Conservation (phyloP, 2,888 invertebrate genomes). For the Mesorhabditis sp. region DNA sequence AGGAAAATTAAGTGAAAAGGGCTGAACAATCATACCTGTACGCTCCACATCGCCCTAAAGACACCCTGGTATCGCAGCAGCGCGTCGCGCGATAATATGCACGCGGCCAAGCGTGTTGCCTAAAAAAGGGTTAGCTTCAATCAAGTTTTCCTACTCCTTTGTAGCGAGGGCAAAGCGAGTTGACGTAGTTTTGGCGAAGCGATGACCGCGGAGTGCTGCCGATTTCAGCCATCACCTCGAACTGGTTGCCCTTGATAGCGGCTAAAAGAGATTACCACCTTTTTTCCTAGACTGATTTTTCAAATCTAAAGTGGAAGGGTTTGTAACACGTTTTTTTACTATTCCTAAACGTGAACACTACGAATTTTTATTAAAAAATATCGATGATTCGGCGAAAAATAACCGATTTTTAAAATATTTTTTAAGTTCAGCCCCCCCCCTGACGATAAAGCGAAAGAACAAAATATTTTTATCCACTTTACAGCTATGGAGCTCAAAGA, state of each 20-base stretch:
- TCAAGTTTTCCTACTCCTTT: background rate
- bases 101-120: background rate
- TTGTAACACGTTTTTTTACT: too few relatives aligned
- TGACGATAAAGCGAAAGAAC: too few relatives aligned
- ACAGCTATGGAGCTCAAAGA: too few relatives aligned
- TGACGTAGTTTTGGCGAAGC: slow-evolving; percentile 4
- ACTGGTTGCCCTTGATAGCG: background rate
- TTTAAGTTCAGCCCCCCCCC: too few relatives aligned
- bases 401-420: too few relatives aligned
- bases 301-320: too few relatives aligned
- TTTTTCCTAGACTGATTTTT: too few relatives aligned
- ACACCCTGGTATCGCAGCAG: slow-evolving; percentile 1
- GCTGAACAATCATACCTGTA: background rate
- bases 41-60: slow-evolving; percentile 1
- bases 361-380: too few relatives aligned
- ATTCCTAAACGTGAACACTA: too few relatives aligned
- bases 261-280: too few relatives aligned
- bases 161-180: background rate
- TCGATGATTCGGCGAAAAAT: too few relatives aligned
- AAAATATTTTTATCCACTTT: too few relatives aligned
- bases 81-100: background rate
- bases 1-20: background rate
- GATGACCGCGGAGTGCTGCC: background rate
- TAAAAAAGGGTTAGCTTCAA: background rate
- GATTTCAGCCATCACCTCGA: background rate